phyloP scores from a whole-genome alignment of 2,113 vertebrate genomes.

The Microcebus griseorufus region DNA sequence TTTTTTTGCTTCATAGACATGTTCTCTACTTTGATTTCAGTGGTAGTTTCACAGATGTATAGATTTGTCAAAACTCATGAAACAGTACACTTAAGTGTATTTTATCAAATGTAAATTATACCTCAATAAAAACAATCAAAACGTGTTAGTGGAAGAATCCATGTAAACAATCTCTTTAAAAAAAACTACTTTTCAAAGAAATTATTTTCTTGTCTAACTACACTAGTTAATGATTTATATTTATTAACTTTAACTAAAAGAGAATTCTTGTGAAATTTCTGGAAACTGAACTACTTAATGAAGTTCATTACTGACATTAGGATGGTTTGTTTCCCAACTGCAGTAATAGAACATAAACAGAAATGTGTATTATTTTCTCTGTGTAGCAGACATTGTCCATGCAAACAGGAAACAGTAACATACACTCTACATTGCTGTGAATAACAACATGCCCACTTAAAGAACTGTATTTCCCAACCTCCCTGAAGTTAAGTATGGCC shows the following conservation, averaged over 20 bases:
- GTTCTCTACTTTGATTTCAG: background rate
- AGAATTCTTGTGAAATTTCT: constrained; percentile 11
- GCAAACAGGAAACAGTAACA: background rate
- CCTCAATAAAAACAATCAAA: background rate
- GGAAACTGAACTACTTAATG: background rate
- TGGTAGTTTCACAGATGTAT: background rate
- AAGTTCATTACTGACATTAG: background rate
- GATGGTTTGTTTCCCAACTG: background rate
- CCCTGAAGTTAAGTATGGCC: background rate
- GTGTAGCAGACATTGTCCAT: background rate
- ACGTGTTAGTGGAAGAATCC: background rate
- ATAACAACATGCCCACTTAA: background rate
- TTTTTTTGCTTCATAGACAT: background rate
- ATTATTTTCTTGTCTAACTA: constrained; percentile 34
- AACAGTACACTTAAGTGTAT: background rate
- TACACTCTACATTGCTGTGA: background rate
- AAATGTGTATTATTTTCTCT: background rate
- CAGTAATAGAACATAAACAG: background rate
- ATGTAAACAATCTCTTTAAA: background rate
- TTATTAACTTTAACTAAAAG: constrained; percentile 37
- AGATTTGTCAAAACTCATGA: constrained; percentile 23
- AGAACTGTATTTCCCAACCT: background rate
- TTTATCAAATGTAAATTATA: background rate
- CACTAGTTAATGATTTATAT: constrained; percentile 20
- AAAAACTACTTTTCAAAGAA: background rate